Evolutionary conservation across 1,140 invertebrate species (phyloP).

Genomic region (Dufourea novaeangliae): DNA sequence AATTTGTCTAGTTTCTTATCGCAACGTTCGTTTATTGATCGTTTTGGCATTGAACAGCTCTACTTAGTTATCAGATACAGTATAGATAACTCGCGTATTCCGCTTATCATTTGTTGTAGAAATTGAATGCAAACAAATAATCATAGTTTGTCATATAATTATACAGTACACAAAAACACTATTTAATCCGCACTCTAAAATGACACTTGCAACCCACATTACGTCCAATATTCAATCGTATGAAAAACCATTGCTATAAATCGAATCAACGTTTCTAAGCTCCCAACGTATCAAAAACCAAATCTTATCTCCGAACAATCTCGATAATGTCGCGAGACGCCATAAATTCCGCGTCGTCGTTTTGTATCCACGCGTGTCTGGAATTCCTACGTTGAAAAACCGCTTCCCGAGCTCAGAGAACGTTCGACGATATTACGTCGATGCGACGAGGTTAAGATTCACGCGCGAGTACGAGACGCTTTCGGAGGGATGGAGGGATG

Average conservation of each 20-base stretch:
- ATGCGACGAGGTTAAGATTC: not conserved
- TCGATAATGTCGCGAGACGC: not conserved
- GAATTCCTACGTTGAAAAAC: slow-evolving; percentile 9
- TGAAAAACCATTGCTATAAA: not conserved
- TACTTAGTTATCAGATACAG: too few relatives aligned
- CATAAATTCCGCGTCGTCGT: not conserved
- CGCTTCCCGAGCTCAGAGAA: not conserved
- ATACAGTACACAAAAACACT: too few relatives aligned
- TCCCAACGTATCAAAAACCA: not conserved
- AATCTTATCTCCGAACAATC: not conserved
- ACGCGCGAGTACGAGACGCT: not conserved
- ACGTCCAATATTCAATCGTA: too few relatives aligned
- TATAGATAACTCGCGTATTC: too few relatives aligned
- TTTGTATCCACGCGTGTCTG: not conserved
- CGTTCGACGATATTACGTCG: not conserved
- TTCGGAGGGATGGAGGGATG: not conserved
- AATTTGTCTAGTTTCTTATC: slow-evolving; percentile 29
- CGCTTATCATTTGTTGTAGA: too few relatives aligned
- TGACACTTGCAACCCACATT: too few relatives aligned
- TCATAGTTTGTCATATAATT: too few relatives aligned
- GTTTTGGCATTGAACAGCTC: too few relatives aligned
- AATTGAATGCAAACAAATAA: too few relatives aligned
- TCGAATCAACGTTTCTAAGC: not conserved
- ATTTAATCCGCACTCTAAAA: too few relatives aligned
- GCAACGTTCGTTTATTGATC: too few relatives aligned